Evolutionary conservation across 2,113 vertebrate genomes (phyloP).

Genomic region (Nesoenas mayeri): DNA sequence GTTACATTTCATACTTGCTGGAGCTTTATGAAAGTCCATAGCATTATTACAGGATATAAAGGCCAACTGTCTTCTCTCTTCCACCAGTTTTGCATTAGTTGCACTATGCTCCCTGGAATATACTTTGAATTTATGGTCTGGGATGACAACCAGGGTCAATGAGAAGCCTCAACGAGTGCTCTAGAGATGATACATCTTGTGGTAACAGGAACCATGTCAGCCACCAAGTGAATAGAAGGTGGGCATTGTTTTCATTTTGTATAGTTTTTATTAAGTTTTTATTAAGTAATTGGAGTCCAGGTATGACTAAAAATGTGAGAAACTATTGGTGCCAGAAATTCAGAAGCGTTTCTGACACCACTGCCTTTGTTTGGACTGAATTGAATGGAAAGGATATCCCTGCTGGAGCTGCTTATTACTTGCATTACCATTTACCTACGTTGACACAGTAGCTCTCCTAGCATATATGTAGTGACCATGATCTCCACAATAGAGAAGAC

Average conservation of each 20-base stretch:
- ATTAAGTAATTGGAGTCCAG: not conserved
- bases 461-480: not conserved
- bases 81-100: not conserved
- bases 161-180: not conserved
- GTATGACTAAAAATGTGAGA: not conserved
- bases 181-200: not conserved
- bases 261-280: not conserved
- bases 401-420: not conserved
- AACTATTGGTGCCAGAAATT: not conserved
- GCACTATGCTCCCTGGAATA: not conserved
- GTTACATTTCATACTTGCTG: not conserved
- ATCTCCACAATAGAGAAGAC: accelerated
- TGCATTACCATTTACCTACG: not conserved
- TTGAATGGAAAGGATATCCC: not conserved
- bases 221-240: not conserved
- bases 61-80: not conserved
- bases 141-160: not conserved
- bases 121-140: not conserved
- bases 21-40: not conserved
- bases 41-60: not conserved
- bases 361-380: not conserved
- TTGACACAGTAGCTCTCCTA: not conserved
- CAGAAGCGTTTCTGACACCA: not conserved
- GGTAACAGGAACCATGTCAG: not conserved
- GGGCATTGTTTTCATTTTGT: not conserved